These are phyloP conservation scores for Anguilla obscura DNA, from an alignment of 2,797 vertebrate species.

Conservation along the genomic window DNA sequence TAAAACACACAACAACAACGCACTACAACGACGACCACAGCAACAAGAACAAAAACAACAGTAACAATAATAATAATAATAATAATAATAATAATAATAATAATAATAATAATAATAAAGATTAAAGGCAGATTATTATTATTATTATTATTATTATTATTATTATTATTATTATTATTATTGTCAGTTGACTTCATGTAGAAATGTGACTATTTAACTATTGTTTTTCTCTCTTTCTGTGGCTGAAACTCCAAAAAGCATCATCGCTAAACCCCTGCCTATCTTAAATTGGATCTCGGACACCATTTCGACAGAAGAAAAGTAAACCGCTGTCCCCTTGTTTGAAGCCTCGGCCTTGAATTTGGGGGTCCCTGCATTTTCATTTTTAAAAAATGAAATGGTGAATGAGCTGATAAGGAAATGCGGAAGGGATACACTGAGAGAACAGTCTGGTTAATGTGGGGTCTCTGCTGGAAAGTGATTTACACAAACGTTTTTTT, in stretches of 20 bases:
- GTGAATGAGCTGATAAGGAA: slow-evolving; percentile 95
- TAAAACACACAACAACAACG: not conserved
- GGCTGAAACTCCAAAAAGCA: slow-evolving; percentile 72
- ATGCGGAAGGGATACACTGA: slow-evolving; percentile 77
- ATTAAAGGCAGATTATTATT: slow-evolving; percentile 14
- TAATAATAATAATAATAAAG: not conserved
- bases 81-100: slow-evolving; percentile 7
- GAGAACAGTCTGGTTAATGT: slow-evolving; percentile 85
- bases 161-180: not conserved
- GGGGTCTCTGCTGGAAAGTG: slow-evolving; percentile 87
- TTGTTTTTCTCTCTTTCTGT: slow-evolving; percentile 61
- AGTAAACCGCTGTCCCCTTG: slow-evolving; percentile 86
- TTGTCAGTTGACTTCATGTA: not conserved
- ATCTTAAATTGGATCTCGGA: slow-evolving; percentile 99
- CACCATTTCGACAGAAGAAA: slow-evolving; percentile 89
- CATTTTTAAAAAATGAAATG: slow-evolving; percentile 93
- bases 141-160: slow-evolving; percentile 16
- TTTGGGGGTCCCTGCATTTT: slow-evolving; percentile 92
- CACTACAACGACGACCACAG: no score
- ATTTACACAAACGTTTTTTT: slow-evolving; percentile 88
- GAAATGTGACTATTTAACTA: slow-evolving; percentile 54
- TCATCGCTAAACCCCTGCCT: slow-evolving; percentile 81
- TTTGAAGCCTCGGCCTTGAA: slow-evolving; percentile 85
- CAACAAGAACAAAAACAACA: not conserved
- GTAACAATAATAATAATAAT: not conserved